Conservation (phyloP, 2,888 invertebrate genomes). For the Idaea dimidiata region DNA sequence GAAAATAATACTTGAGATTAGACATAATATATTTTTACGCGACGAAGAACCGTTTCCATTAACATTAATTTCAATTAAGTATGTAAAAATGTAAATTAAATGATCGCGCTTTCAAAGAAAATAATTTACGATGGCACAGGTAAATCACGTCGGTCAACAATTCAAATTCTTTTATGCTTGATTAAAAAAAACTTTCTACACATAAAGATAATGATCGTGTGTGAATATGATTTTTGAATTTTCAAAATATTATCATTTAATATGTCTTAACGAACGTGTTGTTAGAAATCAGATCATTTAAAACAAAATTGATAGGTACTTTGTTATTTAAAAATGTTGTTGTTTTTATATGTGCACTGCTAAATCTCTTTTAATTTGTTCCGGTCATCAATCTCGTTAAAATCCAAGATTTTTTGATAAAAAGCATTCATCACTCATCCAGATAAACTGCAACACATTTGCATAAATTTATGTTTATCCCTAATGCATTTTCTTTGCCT, state of each 20-base stretch:
- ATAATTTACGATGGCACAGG: not conserved
- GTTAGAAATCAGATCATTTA: too few species aligned
- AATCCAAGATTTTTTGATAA: not conserved
- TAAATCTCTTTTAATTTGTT: not conserved
- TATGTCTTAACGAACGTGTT: not conserved
- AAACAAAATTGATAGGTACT: not conserved
- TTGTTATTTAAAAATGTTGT: not conserved
- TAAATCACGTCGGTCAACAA: not conserved
- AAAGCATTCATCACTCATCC: conserved; percentile 8
- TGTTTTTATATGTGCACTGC: not conserved
- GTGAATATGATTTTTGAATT: not conserved
- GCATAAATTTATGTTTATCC: conserved; percentile 52
- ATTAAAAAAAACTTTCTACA: not conserved
- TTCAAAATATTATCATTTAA: not conserved
- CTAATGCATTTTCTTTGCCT: conserved; percentile 37
- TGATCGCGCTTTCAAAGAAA: conserved; percentile 8
- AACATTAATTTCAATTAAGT: not conserved
- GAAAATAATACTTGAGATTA: too few species aligned
- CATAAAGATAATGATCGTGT: not conserved
- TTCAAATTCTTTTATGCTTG: not conserved
- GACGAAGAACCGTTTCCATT: not conserved
- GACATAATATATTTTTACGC: too few species aligned
- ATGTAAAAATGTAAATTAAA: conserved; percentile 1
- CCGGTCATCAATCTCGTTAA: not conserved
- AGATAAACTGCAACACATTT: conserved; percentile 30